Conservation (phyloP, 2,888 invertebrate species). For the Rhingia rostrata region DNA sequence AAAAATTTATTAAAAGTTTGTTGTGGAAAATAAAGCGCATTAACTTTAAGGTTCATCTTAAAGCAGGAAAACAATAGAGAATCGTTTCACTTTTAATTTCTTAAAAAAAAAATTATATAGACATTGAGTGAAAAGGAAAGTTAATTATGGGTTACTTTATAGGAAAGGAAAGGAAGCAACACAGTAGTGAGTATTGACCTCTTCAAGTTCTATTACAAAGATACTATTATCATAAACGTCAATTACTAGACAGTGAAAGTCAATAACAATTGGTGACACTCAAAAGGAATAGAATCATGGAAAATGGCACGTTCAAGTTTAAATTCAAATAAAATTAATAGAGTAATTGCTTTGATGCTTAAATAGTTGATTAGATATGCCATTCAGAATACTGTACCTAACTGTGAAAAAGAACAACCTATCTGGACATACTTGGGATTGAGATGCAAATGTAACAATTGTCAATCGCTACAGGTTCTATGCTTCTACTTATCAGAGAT, state of each 20-base stretch:
- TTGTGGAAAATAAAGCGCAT: background rate
- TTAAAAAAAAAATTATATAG: background rate
- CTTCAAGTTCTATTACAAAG: no score
- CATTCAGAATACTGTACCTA: constrained; percentile 1
- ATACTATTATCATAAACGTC: no score
- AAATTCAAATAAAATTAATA: background rate
- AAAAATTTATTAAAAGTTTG: constrained; percentile 25
- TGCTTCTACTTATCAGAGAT: background rate
- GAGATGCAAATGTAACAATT: background rate
- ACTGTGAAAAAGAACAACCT: background rate
- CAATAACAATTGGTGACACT: no score
- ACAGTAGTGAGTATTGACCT: no score
- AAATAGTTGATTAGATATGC: constrained; percentile 4
- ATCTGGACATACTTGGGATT: background rate
- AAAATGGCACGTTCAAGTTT: background rate
- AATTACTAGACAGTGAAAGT: no score
- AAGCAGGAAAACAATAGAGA: background rate
- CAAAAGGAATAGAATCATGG: no score
- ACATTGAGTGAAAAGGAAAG: background rate
- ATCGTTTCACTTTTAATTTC: no score
- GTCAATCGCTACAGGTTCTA: constrained; percentile 2
- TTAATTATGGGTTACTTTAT: background rate
- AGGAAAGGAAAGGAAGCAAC: no score
- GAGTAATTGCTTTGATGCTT: constrained; percentile 18
- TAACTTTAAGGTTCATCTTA: constrained; percentile 11